Evolutionary conservation across 1,140 invertebrate species (phyloP).

Genomic region (Potamilus streckersoni): DNA sequence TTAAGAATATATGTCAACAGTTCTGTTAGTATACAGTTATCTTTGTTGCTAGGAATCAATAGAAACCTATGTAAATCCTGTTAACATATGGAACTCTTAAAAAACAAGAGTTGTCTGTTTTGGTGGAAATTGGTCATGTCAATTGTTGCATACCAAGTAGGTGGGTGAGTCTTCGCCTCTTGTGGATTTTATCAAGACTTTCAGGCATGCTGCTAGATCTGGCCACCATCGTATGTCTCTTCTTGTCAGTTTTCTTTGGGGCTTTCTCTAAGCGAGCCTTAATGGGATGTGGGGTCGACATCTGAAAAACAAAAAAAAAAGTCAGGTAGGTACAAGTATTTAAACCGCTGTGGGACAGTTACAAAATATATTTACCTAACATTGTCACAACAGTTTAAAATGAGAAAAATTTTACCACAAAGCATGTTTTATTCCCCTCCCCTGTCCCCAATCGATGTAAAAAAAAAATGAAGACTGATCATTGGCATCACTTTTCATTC

Average conservation of each 20-base stretch:
- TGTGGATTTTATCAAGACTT: constrained; percentile 55
- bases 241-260: constrained; percentile 44
- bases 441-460: neutral
- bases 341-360: too few relatives aligned
- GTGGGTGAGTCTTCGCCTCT: constrained; percentile 47
- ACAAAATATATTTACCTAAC: too few relatives aligned
- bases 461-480: neutral
- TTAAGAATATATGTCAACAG: too few relatives aligned
- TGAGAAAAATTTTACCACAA: neutral
- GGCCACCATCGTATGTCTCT: constrained; percentile 30
- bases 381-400: neutral
- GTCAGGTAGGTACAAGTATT: neutral
- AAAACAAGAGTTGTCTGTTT: too few relatives aligned
- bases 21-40: too few relatives aligned
- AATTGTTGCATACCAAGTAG: constrained; percentile 22
- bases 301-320: constrained; percentile 69
- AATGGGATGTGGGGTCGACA: constrained; percentile 76
- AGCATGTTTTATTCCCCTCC: neutral
- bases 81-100: too few relatives aligned
- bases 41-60: too few relatives aligned
- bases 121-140: too few relatives aligned
- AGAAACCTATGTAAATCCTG: too few relatives aligned
- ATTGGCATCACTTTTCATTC: too few relatives aligned
- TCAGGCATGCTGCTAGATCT: constrained; percentile 61
- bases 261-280: constrained; percentile 72